Percentiles rank a stretch among this genome's conserved stretches.
These are phyloP conservation scores for Vimba vimba DNA, from an alignment of 2,113 vertebrate species.

Conservation along the genomic window DNA sequence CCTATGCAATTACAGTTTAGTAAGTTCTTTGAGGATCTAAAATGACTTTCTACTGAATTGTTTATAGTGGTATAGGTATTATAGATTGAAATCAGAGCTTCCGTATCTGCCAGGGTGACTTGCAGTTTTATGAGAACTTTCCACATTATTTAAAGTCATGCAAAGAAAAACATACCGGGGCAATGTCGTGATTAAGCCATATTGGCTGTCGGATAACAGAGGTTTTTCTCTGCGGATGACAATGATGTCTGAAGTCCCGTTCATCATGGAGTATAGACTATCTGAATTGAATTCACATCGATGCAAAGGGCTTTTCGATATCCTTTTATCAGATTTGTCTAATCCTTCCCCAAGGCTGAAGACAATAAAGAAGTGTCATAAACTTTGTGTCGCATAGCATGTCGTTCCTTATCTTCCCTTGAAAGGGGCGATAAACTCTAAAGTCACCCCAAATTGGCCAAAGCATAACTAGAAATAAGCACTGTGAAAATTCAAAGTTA, in stretches of 20 bases:
- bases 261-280: slow-evolving; percentile 8
- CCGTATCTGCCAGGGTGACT: slow-evolving; percentile 39
- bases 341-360: slow-evolving; percentile 5
- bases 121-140: slow-evolving; percentile 9
- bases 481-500: slow-evolving; percentile 45
- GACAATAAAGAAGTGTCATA: slow-evolving; percentile 14
- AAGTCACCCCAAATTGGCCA: slow-evolving; percentile 38
- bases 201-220: slow-evolving; percentile 37
- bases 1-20: slow-evolving; percentile 41
- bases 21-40: slow-evolving; percentile 12
- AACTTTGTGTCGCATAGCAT: background rate
- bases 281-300: slow-evolving; percentile 35
- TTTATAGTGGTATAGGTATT: slow-evolving; percentile 27
- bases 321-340: slow-evolving; percentile 35
- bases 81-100: slow-evolving; percentile 45
- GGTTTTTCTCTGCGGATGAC: background rate
- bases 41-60: slow-evolving; percentile 25
- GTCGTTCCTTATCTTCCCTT: slow-evolving; percentile 6
- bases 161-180: slow-evolving; percentile 14
- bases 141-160: slow-evolving; percentile 21
- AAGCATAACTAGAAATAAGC: slow-evolving; percentile 45
- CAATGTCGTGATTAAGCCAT: slow-evolving; percentile 24
- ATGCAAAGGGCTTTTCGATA: slow-evolving; percentile 52
- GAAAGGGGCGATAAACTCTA: background rate
- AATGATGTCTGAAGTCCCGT: background rate